Evolutionary conservation across 2,113 vertebrate species (phyloP).

Genomic region (Sinosuthora webbiana): DNA sequence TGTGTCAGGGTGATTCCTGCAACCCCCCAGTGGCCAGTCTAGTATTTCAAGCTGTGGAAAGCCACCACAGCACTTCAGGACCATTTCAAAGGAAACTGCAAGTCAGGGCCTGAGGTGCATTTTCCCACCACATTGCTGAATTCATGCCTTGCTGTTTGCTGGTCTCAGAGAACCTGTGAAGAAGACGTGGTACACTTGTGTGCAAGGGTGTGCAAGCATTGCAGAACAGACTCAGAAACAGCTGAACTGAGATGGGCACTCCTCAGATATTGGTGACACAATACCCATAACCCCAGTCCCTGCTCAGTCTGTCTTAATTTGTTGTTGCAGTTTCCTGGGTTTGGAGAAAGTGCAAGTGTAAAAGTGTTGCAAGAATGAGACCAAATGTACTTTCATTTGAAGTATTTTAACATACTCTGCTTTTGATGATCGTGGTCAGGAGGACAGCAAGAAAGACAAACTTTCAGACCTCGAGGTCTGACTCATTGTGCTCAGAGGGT

Average conservation of each 20-base stretch:
- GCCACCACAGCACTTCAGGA: not conserved
- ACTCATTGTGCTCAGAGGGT: not conserved
- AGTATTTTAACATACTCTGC: not conserved
- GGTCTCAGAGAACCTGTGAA: not conserved
- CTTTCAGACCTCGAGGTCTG: not conserved
- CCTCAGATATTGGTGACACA: not conserved
- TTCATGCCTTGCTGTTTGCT: not conserved
- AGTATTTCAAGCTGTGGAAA: not conserved
- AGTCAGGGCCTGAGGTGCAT: not conserved
- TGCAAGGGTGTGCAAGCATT: not conserved
- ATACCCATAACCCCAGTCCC: rapidly evolving
- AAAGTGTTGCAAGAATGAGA: not conserved
- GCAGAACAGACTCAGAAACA: not conserved
- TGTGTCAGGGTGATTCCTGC: not conserved
- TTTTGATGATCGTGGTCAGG: not conserved
- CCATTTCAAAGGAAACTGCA: not conserved
- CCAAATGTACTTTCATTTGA: not conserved
- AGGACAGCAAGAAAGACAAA: not conserved
- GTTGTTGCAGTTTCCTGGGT: not conserved
- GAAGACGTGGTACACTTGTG: not conserved
- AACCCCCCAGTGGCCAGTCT: not conserved
- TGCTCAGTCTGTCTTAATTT: not conserved
- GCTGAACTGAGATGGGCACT: not conserved
- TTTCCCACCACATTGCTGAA: not conserved
- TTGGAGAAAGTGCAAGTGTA: not conserved